These are phyloP conservation scores for Actinostola sp. DNA, from an alignment of 92 coral and sea anemone genomes.

Conservation along the genomic window DNA sequence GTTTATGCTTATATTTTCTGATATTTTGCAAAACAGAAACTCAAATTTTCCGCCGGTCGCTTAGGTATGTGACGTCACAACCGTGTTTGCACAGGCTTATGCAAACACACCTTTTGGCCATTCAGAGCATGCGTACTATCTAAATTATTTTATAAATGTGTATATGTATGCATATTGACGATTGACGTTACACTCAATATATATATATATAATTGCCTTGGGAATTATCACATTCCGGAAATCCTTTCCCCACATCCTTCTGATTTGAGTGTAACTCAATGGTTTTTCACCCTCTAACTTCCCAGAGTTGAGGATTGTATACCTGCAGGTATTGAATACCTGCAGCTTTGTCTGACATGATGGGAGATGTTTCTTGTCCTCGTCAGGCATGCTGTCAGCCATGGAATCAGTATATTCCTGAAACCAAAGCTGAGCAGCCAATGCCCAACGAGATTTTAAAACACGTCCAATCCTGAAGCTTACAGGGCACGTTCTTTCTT, in stretches of 20 bases:
- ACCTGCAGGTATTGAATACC: conserved; percentile 10
- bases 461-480: conserved; percentile 14
- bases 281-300: not conserved
- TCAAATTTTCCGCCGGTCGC: no score
- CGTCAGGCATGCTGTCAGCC: conserved; percentile 54
- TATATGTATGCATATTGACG: no score
- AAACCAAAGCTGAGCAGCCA: conserved; percentile 30
- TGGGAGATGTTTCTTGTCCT: conserved; percentile 23
- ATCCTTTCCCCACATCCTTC: conserved; percentile 29
- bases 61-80: no score
- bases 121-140: no score
- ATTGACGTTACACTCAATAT: no score
- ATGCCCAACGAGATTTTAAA: not conserved
- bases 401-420: conserved; percentile 20
- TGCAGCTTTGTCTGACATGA: conserved; percentile 35
- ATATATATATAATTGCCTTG: no score
- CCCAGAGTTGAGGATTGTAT: conserved; percentile 18
- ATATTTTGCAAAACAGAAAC: no score
- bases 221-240: conserved; percentile 27
- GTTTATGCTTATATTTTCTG: no score
- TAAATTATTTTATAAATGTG: no score
- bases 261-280: conserved; percentile 26
- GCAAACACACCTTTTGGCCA: no score
- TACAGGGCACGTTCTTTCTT: conserved; percentile 15
- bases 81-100: no score